Conservation (phyloP, 2,888 invertebrate genomes). For the Pachydiplax longipennis region DNA sequence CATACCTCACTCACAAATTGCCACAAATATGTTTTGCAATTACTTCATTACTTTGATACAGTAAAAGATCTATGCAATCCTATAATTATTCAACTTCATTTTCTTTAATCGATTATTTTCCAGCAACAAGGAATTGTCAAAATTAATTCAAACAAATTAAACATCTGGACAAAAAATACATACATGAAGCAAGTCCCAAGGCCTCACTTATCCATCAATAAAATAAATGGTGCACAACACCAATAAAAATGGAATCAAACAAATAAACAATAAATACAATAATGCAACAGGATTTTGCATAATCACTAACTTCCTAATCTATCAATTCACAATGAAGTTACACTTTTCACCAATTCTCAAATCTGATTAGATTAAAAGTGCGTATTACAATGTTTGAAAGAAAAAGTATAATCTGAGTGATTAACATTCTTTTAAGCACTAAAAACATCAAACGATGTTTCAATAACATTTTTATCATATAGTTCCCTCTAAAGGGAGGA, state of each 20-base stretch:
- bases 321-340: slow-evolving; percentile 13
- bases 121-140: background rate
- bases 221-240: slow-evolving; percentile 32
- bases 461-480: slow-evolving; percentile 17
- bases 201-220: slow-evolving; percentile 25
- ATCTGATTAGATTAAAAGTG: slow-evolving; percentile 30
- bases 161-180: slow-evolving; percentile 22
- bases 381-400: slow-evolving; percentile 19
- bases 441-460: slow-evolving; percentile 32
- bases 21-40: background rate
- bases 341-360: background rate
- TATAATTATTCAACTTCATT: slow-evolving; percentile 37
- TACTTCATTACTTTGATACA: slow-evolving; percentile 26
- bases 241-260: slow-evolving; percentile 22
- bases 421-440: slow-evolving; percentile 35
- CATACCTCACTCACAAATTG: slow-evolving; percentile 19
- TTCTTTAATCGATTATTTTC: background rate
- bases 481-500: slow-evolving; percentile 31
- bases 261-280: slow-evolving; percentile 39
- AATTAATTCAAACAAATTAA: slow-evolving; percentile 3
- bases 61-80: slow-evolving; percentile 1
- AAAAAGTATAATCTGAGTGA: slow-evolving; percentile 43
- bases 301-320: slow-evolving; percentile 3
- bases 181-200: background rate
- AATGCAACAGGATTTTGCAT: slow-evolving; percentile 6